These are phyloP conservation scores for Chymomyza fuscimana DNA, from an alignment of 2,888 invertebrate genomes.

Conservation along the genomic window DNA sequence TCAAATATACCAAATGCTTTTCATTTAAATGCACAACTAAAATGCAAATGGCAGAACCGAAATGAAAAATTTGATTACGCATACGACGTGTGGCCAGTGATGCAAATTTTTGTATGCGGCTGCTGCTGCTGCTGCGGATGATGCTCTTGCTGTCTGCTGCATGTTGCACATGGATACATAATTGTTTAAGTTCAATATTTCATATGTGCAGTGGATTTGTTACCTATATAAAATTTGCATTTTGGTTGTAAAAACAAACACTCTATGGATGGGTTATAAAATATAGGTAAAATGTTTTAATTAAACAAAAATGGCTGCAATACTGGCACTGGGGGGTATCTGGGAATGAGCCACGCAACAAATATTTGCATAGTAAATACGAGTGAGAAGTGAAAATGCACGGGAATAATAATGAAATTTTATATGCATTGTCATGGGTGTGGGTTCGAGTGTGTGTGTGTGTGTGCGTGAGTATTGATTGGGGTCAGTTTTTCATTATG, in stretches of 20 bases:
- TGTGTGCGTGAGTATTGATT: not conserved
- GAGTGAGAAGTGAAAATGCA: not conserved
- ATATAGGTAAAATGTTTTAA: constrained; percentile 7
- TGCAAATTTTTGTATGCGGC: not conserved
- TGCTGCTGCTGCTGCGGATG: constrained; percentile 14
- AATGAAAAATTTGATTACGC: not conserved
- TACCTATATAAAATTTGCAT: constrained; percentile 53
- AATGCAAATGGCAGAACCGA: not conserved
- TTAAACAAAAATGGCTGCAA: constrained; percentile 1
- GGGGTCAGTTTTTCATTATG: not conserved
- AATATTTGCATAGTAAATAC: not conserved
- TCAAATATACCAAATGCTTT: constrained; percentile 1
- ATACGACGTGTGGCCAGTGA: not conserved
- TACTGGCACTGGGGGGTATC: not conserved
- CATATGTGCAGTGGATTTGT: constrained; percentile 19
- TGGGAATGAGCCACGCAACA: not conserved
- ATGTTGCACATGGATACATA: constrained; percentile 16
- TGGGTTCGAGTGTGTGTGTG: not conserved
- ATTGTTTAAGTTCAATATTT: constrained; percentile 68
- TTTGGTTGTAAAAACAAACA: constrained; percentile 28
- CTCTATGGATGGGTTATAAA: not conserved
- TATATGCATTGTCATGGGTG: not conserved
- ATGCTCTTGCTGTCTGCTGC: constrained; percentile 16
- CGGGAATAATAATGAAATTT: not conserved
- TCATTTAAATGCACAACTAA: constrained; percentile 5